Evolutionary conservation across 2,113 vertebrate species (phyloP).

Genomic region (Patagioenas fasciata): DNA sequence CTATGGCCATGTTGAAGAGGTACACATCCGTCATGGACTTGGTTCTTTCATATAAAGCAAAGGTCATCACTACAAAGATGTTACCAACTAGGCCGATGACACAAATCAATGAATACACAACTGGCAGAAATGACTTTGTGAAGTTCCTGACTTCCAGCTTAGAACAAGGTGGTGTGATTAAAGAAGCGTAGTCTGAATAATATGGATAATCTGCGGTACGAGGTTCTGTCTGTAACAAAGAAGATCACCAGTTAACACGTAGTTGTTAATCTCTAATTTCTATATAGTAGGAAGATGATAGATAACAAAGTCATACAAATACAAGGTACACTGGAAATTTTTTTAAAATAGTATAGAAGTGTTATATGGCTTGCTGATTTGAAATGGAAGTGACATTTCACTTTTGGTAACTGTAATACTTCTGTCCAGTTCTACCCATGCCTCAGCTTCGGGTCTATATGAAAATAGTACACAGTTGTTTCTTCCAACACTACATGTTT

Average conservation of each 20-base stretch:
- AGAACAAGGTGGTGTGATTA: conserved; percentile 6
- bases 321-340: not conserved
- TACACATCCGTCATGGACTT: conserved; percentile 92
- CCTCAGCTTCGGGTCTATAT: not conserved
- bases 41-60: conserved; percentile 82
- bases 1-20: conserved; percentile 89
- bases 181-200: not conserved
- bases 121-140: conserved; percentile 66
- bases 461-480: not conserved
- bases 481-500: not conserved
- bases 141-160: conserved; percentile 64
- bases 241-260: not conserved
- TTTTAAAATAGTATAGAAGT: not conserved
- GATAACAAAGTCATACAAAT: not conserved
- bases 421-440: not conserved
- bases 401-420: not conserved
- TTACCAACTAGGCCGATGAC: conserved; percentile 87
- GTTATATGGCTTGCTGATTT: not conserved
- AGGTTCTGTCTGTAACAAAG: conserved; percentile 18
- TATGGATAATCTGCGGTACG: not conserved
- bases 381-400: not conserved
- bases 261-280: not conserved
- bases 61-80: conserved; percentile 86
- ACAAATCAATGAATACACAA: conserved; percentile 81
- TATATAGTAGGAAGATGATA: not conserved